Conservation (phyloP, 1,140 invertebrate genomes). For the Ips nitidus region DNA sequence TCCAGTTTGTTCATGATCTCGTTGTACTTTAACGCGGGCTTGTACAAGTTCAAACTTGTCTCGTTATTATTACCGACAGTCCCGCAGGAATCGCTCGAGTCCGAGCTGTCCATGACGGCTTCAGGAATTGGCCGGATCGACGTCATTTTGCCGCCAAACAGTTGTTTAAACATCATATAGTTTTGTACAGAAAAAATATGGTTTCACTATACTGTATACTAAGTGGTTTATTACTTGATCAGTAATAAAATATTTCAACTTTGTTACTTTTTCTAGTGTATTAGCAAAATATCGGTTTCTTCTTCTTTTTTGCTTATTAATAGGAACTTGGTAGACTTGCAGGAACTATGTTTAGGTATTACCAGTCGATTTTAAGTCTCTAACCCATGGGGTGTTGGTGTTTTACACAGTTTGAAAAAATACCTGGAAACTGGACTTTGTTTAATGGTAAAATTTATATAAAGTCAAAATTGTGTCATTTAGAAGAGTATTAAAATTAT, state of each 20-base stretch:
- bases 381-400: constrained; percentile 31
- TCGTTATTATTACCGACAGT: constrained; percentile 41
- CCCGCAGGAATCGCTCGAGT: constrained; percentile 46
- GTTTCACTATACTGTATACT: too few species aligned
- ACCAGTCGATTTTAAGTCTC: constrained; percentile 8
- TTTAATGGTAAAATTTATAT: not conserved
- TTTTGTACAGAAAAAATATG: not conserved
- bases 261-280: constrained; percentile 8
- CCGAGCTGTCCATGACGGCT: constrained; percentile 45
- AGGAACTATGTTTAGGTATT: constrained; percentile 38
- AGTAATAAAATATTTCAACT: constrained; percentile 35
- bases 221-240: constrained; percentile 11
- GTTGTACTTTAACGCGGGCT: constrained; percentile 48
- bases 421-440: constrained; percentile 5
- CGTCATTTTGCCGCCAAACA: constrained; percentile 41
- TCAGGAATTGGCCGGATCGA: constrained; percentile 45
- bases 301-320: constrained; percentile 32
- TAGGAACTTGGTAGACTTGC: constrained; percentile 39
- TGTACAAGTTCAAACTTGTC: constrained; percentile 42
- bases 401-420: not conserved
- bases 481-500: too few species aligned
- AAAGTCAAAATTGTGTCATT: too few species aligned
- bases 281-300: constrained; percentile 28
- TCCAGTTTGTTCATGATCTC: constrained; percentile 52
- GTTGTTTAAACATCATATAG: constrained; percentile 33